These are phyloP conservation scores for Penelope pileata DNA, from an alignment of 2,113 vertebrate genomes.

Conservation along the genomic window DNA sequence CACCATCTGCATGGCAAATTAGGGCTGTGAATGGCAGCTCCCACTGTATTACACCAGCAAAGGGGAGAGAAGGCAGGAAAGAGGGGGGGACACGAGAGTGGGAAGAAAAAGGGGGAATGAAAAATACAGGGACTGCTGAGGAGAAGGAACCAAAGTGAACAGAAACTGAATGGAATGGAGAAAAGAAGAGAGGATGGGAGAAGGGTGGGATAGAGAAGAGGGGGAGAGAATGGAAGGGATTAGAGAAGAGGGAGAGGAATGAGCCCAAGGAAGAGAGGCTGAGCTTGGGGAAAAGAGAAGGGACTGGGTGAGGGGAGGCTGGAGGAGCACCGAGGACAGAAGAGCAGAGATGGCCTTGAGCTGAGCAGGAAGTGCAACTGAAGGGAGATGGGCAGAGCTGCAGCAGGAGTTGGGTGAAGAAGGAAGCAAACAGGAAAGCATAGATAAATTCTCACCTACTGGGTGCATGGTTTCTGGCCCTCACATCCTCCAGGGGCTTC, in stretches of 20 bases:
- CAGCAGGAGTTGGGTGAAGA: background rate
- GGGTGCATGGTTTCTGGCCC: background rate
- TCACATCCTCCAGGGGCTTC: background rate
- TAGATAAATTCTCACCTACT: background rate
- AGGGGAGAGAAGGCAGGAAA: slow-evolving; percentile 28
- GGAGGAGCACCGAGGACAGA: background rate
- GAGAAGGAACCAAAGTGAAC: background rate
- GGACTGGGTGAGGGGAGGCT: no score
- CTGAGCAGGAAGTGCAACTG: no score
- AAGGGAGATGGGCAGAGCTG: background rate
- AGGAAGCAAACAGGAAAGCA: background rate
- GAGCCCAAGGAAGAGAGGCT: background rate
- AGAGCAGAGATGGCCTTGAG: background rate
- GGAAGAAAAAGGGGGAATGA: background rate
- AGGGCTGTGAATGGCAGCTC: background rate
- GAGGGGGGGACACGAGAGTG: background rate
- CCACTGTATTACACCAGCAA: background rate
- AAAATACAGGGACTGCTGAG: background rate
- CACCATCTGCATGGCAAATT: background rate
- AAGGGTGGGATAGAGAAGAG: background rate
- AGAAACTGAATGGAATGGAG: background rate
- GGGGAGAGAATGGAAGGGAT: background rate
- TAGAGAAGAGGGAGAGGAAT: background rate
- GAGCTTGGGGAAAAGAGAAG: background rate
- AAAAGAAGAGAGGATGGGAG: background rate